Conservation (phyloP, 2,888 invertebrate genomes). For the Pollenia griseotomentosa region DNA sequence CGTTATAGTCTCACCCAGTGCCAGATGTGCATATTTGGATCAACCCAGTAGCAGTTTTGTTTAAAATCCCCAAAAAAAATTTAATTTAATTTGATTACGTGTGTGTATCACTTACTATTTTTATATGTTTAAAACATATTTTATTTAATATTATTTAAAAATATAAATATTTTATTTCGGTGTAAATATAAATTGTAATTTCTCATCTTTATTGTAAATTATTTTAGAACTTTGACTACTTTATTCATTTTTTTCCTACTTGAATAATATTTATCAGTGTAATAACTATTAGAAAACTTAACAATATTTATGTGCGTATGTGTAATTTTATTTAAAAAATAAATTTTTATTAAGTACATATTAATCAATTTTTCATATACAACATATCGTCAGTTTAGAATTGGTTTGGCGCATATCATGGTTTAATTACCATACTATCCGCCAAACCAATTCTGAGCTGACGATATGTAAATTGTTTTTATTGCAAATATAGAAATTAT, state of each 20-base stretch:
- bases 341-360: conserved; percentile 27
- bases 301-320: not conserved
- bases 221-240: not conserved
- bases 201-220: conserved; percentile 32
- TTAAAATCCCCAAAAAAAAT: conserved; percentile 78
- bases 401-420: too few species aligned
- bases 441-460: too few species aligned
- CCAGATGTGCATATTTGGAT: conserved; percentile 86
- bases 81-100: not conserved
- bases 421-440: too few species aligned
- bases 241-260: not conserved
- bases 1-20: conserved; percentile 73
- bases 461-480: too few species aligned
- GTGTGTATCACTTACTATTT: not conserved
- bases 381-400: too few species aligned
- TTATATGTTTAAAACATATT: not conserved
- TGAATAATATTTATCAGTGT: not conserved
- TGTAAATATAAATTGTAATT: conserved; percentile 59
- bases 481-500: too few species aligned
- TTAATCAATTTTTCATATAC: conserved; percentile 6
- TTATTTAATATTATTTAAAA: conserved; percentile 37
- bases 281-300: not conserved
- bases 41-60: conserved; percentile 88
- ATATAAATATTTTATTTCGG: conserved; percentile 4
- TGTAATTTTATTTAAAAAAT: conserved; percentile 45